Base-by-base conservation (phyloP, 2,113 vertebrate genomes). In the Nestor notabilis region DNA sequence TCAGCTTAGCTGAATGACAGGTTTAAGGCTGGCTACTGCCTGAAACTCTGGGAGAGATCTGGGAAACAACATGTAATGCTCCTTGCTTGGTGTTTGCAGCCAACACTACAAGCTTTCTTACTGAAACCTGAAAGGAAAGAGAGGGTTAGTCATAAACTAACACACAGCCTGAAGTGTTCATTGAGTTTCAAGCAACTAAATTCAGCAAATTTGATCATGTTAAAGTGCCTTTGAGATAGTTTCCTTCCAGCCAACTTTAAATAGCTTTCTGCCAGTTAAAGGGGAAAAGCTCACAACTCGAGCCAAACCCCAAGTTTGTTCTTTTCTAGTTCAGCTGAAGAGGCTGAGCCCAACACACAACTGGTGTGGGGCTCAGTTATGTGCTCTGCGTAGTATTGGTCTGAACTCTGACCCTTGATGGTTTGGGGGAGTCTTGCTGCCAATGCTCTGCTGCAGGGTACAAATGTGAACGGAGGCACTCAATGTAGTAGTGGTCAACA, bases 161-260 rank as follows among this genome's bases (percentile, higher is more conserved):
- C 27, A 4, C 47, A 75, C 31, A 85, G 81, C 41, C 92, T 89
- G 72, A 89, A 49, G 58, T 31, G 24, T 87, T 76, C 2, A 7
- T 69, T 79, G 43, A 68, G 83, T 50, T 86, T 61, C 60, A 89
- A 92, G 87, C 37, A 84, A 87, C 33, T 84, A 13, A 84, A 49
- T 91, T 90, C 41, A 93, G 61, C 16, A 24, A 68, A 91, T 89
- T 69, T 72, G 83, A 91, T 90, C 35, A 23, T 83, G 89, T 90
- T 68, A 4, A 97, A 97, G 97, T 97, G 97, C 97, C 95, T 97
- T 97, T 89, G 91, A 92, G 65, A 78, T 20, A 44, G 70, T 84
- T 96, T 92, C 69, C 66, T 95, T 75, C 81, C 81, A 91, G 83
- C 47, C 61, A 93, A 71, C 64, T 90, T 64, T 44, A 44, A 75